Evolutionary conservation across 1,140 invertebrate species (phyloP), one percentile per base, ranked within the genome.

Genomic region (Diprion similis): DNA sequence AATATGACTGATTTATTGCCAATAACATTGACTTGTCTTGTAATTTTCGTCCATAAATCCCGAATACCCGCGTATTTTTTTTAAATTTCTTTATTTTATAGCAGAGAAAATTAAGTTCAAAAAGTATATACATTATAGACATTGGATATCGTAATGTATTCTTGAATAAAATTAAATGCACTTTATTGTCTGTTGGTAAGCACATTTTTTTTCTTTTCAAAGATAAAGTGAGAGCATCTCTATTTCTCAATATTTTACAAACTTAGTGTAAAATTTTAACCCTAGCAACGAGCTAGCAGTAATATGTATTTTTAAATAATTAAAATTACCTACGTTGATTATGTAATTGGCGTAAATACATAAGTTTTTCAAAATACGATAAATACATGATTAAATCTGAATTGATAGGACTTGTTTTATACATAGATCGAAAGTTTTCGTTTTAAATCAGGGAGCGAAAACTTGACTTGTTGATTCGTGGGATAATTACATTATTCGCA

Each of bases 141-240:
- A 37, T 37, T 37, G 24, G 24, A 37, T 37, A 37, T 37, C 24
- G 24, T 37, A 37, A 37, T 1, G 24, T 37, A 37, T 37, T 37
- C 24, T 37, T 6, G 24, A 37, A 68, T 68, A 68, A 46, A 70
- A 70, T 46, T 47, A 81, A 83, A 83, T 81, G 80, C 77, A 83
- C 71, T 84, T 84, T 84, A 84, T 84, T 84, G 82, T 83, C 82
- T 74, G 73, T 78, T 79, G 72, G 73, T 76, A 80, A 84, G 76
- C 78, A 76, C 74, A 78, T 64, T 68, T 47, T 13, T 59, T 59
- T 59, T 59, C 8, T 59, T 68, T 82, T 79, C 76, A 75, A 78
- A 75, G 81, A 80, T 75, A 80, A 78, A 77, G 37, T 77, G 78
- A 81, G 66, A 74, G 73, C 73, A 71, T 48, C 67, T 78, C 77